These are phyloP conservation scores for Tenthredo amoena DNA, from an alignment of 2,888 invertebrate species.

Conservation along the genomic window DNA sequence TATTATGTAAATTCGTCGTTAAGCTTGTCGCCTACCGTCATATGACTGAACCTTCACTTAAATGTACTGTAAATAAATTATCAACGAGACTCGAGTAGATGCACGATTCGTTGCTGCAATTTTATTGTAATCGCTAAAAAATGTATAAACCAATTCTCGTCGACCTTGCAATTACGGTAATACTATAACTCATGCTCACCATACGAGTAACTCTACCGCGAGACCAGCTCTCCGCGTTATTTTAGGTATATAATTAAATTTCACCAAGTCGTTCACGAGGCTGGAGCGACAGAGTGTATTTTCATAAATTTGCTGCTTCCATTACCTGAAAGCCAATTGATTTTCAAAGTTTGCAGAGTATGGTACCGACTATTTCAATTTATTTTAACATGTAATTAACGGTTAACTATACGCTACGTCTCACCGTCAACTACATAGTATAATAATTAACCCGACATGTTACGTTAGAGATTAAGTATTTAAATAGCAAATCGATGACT, in stretches of 20 bases:
- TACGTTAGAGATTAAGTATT: background rate
- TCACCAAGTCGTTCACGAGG: conserved; percentile 11
- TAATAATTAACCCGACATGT: background rate
- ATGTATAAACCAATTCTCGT: background rate
- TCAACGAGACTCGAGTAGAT: background rate
- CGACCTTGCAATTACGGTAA: background rate
- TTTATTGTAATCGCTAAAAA: background rate
- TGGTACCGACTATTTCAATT: background rate
- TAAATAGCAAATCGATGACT: too few relatives aligned
- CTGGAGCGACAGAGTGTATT: background rate
- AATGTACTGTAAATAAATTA: conserved; percentile 37
- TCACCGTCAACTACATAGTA: background rate
- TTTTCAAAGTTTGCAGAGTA: background rate
- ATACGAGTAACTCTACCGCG: background rate
- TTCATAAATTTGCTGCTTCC: conserved; percentile 22
- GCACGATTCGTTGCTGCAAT: background rate
- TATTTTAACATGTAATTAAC: conserved; percentile 9
- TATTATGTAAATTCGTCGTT: conserved; percentile 53
- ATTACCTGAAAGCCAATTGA: conserved; percentile 12
- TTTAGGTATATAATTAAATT: conserved; percentile 40
- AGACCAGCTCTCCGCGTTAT: conserved; percentile 26
- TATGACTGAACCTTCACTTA: conserved; percentile 23
- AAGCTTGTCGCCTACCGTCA: conserved; percentile 48
- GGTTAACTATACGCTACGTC: background rate
- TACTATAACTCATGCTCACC: background rate